These are phyloP conservation scores for Barypeithes pellucidus DNA, from an alignment of 2,888 invertebrate genomes.

Conservation along the genomic window DNA sequence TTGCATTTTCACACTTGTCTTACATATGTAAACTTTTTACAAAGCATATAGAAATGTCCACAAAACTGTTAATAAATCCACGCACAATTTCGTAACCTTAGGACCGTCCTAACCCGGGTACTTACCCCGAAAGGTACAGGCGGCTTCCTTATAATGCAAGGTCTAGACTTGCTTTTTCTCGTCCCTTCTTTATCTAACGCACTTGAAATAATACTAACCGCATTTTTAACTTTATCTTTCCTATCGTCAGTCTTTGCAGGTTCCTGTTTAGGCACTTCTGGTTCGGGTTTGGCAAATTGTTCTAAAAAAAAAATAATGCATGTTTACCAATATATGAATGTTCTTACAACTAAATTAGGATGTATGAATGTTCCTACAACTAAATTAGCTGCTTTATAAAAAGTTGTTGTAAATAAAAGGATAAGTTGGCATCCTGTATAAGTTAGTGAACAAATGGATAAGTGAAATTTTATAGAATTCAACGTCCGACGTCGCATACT, in stretches of 20 bases:
- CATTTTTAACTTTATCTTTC: conserved; percentile 77
- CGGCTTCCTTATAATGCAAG: conserved; percentile 75
- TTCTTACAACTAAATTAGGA: neutral
- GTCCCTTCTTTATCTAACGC: conserved; percentile 74
- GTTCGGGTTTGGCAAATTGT: conserved; percentile 15
- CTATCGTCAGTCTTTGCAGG: conserved; percentile 68
- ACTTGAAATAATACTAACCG: conserved; percentile 82
- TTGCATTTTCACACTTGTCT: too few species aligned
- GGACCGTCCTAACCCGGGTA: conserved; percentile 15
- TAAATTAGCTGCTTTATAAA: too few species aligned
- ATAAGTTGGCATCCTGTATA: too few species aligned
- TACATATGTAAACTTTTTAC: too few species aligned
- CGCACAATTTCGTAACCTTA: neutral
- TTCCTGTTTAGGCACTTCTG: conserved; percentile 47
- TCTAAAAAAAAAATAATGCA: conserved; percentile 17
- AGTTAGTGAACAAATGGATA: too few species aligned
- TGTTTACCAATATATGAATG: too few species aligned
- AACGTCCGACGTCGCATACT: too few species aligned
- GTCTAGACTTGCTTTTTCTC: conserved; percentile 69
- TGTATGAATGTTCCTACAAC: too few species aligned
- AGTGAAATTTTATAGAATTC: too few species aligned
- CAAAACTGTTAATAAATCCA: neutral
- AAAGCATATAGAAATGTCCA: neutral
- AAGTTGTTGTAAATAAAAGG: too few species aligned
- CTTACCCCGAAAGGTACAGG: conserved; percentile 77